Conservation (phyloP, 2,888 invertebrate genomes). For the Acanthosoma haemorrhoidale region DNA sequence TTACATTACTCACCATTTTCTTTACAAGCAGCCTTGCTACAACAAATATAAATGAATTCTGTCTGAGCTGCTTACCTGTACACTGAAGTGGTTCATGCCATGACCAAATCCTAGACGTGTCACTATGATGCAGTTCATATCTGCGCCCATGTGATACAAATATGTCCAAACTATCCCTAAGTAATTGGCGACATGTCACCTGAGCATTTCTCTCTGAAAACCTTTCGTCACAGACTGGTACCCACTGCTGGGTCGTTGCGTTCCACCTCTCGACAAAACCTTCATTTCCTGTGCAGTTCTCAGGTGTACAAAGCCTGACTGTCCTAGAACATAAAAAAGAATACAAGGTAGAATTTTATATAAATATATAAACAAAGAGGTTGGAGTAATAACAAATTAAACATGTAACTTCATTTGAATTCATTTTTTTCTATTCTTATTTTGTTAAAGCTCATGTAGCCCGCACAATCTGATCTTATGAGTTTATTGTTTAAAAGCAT, state of each 20-base stretch:
- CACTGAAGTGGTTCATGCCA: slow-evolving; percentile 89
- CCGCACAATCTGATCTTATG: too few relatives aligned
- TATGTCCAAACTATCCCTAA: slow-evolving; percentile 81
- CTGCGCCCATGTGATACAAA: slow-evolving; percentile 80
- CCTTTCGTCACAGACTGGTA: slow-evolving; percentile 89
- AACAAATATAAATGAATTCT: too few relatives aligned
- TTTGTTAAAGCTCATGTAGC: too few relatives aligned
- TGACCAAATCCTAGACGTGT: slow-evolving; percentile 75
- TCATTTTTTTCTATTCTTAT: too few relatives aligned
- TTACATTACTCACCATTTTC: too few relatives aligned
- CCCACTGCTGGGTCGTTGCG: slow-evolving; percentile 90
- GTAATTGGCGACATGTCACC: slow-evolving; percentile 91
- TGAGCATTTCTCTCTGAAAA: slow-evolving; percentile 96
- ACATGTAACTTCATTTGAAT: too few relatives aligned
- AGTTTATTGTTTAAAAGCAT: too few relatives aligned
- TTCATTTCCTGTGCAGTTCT: slow-evolving; percentile 57
- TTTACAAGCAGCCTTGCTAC: too few relatives aligned
- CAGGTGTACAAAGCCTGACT: slow-evolving; percentile 74
- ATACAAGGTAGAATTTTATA: too few relatives aligned
- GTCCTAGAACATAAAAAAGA: slow-evolving; percentile 45
- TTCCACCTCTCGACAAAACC: slow-evolving; percentile 94
- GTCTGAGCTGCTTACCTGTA: slow-evolving; percentile 45
- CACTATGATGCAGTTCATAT: slow-evolving; percentile 83
- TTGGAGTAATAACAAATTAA: too few relatives aligned
- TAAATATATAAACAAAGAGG: too few relatives aligned